Evolutionary conservation across 2,888 invertebrate species (phyloP).

Genomic region (Sphaerophoria rueppellii): DNA sequence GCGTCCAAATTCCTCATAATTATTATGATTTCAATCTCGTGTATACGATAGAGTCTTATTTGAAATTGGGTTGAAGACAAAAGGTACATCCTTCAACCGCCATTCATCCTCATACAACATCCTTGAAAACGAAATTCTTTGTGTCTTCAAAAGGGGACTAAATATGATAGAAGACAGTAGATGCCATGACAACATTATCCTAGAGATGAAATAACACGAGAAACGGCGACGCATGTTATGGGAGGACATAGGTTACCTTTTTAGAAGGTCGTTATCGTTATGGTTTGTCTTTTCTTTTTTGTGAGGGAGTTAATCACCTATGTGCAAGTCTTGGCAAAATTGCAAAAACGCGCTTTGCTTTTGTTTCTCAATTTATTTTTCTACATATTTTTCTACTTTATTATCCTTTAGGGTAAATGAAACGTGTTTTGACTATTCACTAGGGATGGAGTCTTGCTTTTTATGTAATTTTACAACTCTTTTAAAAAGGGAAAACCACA

Average conservation of each 20-base stretch:
- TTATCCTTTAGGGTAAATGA: no score
- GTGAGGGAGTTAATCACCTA: no score
- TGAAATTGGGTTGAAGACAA: no score
- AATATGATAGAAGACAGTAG: background rate
- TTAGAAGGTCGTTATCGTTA: constrained; percentile 42
- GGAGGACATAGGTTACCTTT: constrained; percentile 39
- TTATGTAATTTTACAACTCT: no score
- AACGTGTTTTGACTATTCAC: no score
- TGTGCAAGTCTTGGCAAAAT: no score
- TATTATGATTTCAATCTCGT: constrained; percentile 7
- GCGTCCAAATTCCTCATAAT: constrained; percentile 55
- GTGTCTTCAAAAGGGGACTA: constrained; percentile 7
- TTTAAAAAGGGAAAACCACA: no score
- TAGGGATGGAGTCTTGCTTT: no score
- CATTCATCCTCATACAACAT: background rate
- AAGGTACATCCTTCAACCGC: constrained; percentile 19
- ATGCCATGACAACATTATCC: constrained; percentile 45
- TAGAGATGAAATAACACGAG: constrained; percentile 43
- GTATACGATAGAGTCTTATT: background rate
- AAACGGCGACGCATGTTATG: background rate
- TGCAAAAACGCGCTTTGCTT: no score
- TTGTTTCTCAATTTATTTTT: no score
- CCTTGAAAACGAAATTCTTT: constrained; percentile 15
- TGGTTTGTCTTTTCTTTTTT: background rate
- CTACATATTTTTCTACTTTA: no score